A percentile compares a stretch with the other conserved stretches of the same genome.
phyloP scores from a whole-genome alignment of 2,113 vertebrate species.

The Neotragus pygmaeus region DNA sequence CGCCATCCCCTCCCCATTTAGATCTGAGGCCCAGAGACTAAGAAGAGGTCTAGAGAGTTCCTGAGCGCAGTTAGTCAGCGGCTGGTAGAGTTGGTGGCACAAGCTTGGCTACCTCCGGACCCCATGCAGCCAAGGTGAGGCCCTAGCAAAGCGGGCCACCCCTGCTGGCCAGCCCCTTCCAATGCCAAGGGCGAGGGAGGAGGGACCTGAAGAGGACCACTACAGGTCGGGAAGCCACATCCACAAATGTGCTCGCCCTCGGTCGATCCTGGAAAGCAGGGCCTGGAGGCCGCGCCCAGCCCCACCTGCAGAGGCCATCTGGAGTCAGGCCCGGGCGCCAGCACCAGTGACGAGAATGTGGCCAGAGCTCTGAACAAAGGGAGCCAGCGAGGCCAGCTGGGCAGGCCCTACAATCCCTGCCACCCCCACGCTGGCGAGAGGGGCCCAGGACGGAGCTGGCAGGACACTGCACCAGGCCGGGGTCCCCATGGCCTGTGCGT shows the following conservation, averaged over 20 bases:
- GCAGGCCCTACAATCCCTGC: background rate
- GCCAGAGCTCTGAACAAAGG: conserved; percentile 50
- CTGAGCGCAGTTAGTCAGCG: accelerated
- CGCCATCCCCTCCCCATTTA: background rate
- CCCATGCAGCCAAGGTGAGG: accelerated
- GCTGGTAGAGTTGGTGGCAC: background rate
- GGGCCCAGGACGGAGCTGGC: background rate
- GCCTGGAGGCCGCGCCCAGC: background rate
- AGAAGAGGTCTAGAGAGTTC: background rate
- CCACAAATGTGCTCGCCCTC: background rate
- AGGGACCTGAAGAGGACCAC: background rate
- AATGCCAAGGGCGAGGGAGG: background rate
- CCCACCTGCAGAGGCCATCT: conserved; percentile 64
- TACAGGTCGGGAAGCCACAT: accelerated
- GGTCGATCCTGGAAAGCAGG: conserved; percentile 43
- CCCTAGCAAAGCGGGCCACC: background rate
- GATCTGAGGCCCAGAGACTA: background rate
- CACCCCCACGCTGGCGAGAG: background rate
- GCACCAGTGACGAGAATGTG: background rate
- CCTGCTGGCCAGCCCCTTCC: background rate
- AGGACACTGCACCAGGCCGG: accelerated
- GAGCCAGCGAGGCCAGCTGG: background rate
- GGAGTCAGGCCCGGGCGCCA: conserved; percentile 39
- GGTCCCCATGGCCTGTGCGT: accelerated
- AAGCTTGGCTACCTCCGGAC: background rate